Base-by-base conservation (phyloP, 2,113 vertebrate species). In the Spea bombifrons region DNA sequence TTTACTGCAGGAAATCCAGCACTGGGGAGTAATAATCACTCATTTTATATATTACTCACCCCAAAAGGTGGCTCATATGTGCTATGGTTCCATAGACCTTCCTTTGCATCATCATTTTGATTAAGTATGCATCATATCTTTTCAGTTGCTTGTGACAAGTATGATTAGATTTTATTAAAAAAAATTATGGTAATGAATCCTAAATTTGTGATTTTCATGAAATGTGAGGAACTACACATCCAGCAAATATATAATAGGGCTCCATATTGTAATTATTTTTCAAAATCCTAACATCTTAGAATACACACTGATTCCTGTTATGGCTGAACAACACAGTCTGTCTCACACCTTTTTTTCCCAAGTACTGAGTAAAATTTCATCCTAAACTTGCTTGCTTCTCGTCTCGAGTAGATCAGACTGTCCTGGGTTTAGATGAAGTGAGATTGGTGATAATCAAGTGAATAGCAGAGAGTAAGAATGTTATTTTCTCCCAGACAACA, bases 401-500 rank as follows among this genome's bases (percentile, higher is more conserved):
- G n/a, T 12, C 16, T 46, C 8, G 52, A 6, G 69, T 46, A 66
- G 61, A 69, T 59, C 59, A 48, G 49, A 15, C 48, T 44, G 50
- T 52, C 44, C 63, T 46, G 76, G 68, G 66, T 65, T 66, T 64
- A 52, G 66, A 69, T 64, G 61, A 66, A 72, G 43, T 72, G 69
- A 65, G 59, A 72, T 78, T 72, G 55, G 76, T 65, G 61, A 52
- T 65, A 78, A 72, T 78, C 76, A 78, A 71, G 15, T 66, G 59
- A 53, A 66, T 72, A 69, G 50, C 63, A 49, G n/a, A 71, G 59
- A 72, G 48, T 67, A 65, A 43, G 66, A 10, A 76, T 67, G 69
- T 66, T 78, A 72, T 72, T 78, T 78, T 64, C 76, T 66, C 16
- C 59, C 63, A 78, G 76, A 61, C 59, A 72, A 72, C 69, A 78